These are phyloP conservation scores for Chloroclysta siterata DNA, from an alignment of 2,888 invertebrate species.

Conservation along the genomic window DNA sequence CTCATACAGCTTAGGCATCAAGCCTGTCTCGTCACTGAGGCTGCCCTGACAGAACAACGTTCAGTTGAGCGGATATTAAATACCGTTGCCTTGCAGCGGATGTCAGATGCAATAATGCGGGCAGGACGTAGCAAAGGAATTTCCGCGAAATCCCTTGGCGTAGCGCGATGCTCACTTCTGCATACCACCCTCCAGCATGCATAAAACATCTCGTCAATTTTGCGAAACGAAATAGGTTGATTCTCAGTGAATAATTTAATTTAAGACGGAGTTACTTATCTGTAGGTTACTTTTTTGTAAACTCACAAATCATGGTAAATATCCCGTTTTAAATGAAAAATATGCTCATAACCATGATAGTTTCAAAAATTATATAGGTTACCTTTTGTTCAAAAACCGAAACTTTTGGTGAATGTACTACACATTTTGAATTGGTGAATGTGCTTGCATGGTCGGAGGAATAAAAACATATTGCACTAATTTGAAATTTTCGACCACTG, in stretches of 20 bases:
- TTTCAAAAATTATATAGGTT: too few species aligned
- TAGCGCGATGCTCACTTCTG: conserved; percentile 16
- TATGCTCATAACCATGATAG: too few species aligned
- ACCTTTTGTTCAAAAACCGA: too few species aligned
- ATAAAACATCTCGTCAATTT: conserved; percentile 25
- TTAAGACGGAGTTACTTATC: neutral
- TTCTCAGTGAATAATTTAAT: neutral
- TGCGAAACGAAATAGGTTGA: neutral
- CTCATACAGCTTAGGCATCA: too few species aligned
- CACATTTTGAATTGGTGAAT: too few species aligned
- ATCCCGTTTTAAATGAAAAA: too few species aligned
- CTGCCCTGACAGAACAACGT: conserved; percentile 1
- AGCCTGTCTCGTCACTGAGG: neutral
- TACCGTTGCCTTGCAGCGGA: conserved; percentile 23
- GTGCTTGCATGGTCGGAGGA: too few species aligned
- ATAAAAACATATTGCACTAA: too few species aligned
- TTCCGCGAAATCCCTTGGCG: conserved; percentile 12
- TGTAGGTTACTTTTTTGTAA: too few species aligned
- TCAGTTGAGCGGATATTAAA: conserved; percentile 28
- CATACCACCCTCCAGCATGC: conserved; percentile 16
- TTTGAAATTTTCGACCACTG: too few species aligned
- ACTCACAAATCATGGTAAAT: too few species aligned
- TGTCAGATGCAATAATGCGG: conserved; percentile 24
- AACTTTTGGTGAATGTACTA: too few species aligned
- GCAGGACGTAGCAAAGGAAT: conserved; percentile 27